These are phyloP conservation scores for Camelus dromedarius DNA, from an alignment of 2,113 vertebrate species.

Conservation along the genomic window DNA sequence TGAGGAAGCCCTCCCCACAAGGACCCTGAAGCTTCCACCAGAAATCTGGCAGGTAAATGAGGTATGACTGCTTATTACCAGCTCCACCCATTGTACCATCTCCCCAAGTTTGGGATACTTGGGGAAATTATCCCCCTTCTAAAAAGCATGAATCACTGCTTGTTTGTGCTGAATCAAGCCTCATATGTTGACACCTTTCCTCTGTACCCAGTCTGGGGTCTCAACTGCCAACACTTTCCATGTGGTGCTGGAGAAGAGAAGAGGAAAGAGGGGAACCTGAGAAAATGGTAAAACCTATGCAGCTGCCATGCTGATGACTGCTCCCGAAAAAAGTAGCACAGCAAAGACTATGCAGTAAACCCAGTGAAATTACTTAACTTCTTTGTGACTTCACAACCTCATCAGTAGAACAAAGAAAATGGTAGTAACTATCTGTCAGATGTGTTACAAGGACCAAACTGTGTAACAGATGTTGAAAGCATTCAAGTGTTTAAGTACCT, in stretches of 20 bases:
- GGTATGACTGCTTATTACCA: background rate
- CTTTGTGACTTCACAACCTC: background rate
- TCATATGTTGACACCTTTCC: background rate
- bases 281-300: background rate
- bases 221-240: background rate
- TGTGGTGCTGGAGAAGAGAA: background rate
- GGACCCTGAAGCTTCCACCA: background rate
- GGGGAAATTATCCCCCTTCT: background rate
- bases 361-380: background rate
- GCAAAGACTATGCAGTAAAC: background rate
- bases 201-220: background rate
- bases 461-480: background rate
- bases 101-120: background rate
- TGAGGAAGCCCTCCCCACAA: background rate
- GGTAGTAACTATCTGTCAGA: background rate
- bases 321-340: background rate
- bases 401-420: background rate
- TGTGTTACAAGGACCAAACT: background rate
- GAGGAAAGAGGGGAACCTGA: background rate
- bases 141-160: background rate
- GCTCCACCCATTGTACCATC: background rate
- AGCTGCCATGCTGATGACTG: background rate
- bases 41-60: background rate
- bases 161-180: background rate
- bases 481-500: background rate